phyloP scores from a whole-genome alignment of 1,140 invertebrate species.

The Chrysopa pallens region DNA sequence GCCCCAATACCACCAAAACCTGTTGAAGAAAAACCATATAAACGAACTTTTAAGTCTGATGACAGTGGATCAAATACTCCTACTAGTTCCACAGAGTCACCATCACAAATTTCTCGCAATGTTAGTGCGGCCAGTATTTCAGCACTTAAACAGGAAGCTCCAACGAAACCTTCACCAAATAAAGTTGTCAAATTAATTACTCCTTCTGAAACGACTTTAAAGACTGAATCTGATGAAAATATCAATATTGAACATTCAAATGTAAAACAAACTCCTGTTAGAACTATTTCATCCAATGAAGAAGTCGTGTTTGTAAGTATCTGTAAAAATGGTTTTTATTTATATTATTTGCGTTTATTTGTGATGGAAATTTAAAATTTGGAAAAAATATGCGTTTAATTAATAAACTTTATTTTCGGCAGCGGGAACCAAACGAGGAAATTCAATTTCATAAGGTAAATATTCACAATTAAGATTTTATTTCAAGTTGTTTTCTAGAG shows the following conservation, averaged over 20 bases:
- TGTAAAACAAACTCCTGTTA: constrained; percentile 20
- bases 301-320: constrained; percentile 20
- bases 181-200: background rate
- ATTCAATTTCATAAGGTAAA: too few species aligned
- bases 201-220: background rate
- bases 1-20: constrained; percentile 22
- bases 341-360: background rate
- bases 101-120: too few species aligned
- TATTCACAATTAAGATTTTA: too few species aligned
- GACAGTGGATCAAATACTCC: constrained; percentile 1
- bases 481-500: too few species aligned
- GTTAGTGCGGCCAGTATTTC: background rate
- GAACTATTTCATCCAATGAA: constrained; percentile 14
- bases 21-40: constrained; percentile 17
- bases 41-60: constrained; percentile 12
- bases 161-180: constrained; percentile 5
- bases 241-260: constrained; percentile 11
- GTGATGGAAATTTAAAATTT: background rate
- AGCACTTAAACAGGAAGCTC: constrained; percentile 4
- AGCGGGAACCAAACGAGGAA: too few species aligned
- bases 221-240: constrained; percentile 12
- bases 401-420: too few species aligned
- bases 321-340: constrained; percentile 1
- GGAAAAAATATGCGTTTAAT: too few species aligned
- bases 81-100: too few species aligned